These are phyloP conservation scores for Sympetrum striolatum DNA, from an alignment of 2,888 invertebrate species.

Conservation along the genomic window DNA sequence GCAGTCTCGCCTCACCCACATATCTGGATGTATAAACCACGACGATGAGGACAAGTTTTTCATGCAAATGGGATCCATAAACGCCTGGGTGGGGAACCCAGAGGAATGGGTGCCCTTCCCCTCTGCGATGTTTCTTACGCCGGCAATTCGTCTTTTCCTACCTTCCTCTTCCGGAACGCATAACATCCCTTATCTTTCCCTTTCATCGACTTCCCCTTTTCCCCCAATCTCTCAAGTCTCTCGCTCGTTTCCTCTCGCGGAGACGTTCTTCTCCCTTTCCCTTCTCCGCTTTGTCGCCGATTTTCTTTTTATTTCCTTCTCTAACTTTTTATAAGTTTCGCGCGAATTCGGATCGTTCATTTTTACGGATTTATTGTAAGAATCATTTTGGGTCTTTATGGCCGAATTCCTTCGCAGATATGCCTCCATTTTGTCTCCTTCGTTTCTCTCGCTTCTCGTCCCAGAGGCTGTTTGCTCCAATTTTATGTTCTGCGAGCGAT, in stretches of 20 bases:
- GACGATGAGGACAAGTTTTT: neutral
- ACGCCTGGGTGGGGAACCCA: neutral
- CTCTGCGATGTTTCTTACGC: neutral
- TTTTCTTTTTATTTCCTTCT: neutral
- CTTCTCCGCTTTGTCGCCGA: neutral
- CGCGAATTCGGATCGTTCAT: neutral
- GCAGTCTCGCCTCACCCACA: neutral
- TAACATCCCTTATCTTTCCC: neutral
- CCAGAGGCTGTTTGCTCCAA: too few species aligned
- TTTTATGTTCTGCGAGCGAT: too few species aligned
- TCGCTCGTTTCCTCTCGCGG: neutral
- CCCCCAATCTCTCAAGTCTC: neutral
- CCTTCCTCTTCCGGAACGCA: neutral
- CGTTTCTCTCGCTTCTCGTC: too few species aligned
- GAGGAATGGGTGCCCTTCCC: neutral
- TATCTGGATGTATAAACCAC: neutral
- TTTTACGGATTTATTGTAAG: neutral
- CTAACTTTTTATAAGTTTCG: neutral
- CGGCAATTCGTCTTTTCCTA: neutral
- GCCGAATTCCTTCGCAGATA: too few species aligned
- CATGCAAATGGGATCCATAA: constrained; percentile 33
- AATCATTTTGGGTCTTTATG: too few species aligned
- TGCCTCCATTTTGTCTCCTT: too few species aligned
- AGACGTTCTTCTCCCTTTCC: neutral
- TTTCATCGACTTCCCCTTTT: neutral